Base-by-base conservation (phyloP, 2,797 vertebrate genomes). In the Darevskia mixta region DNA sequence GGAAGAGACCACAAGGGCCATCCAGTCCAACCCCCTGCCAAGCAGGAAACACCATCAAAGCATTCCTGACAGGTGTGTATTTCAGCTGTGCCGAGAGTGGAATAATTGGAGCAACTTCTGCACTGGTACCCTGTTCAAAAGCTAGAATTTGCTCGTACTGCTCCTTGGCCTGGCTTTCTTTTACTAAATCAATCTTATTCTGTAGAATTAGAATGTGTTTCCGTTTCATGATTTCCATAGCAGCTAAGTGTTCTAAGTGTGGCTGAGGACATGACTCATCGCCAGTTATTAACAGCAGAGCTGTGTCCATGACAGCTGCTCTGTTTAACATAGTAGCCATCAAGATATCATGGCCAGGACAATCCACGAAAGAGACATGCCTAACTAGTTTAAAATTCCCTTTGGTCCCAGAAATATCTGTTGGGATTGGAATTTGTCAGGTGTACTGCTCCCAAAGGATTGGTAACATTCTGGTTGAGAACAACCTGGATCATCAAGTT, bases 221-320 rank as follows among this genome's bases (percentile, higher is more conserved):
- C 96, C 99, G 96, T 97, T 99, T 99, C 99, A 99, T 99, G 97
- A 99, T 99, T 98, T 99, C 99, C 91, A 99, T 99, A 95, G 99
- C 99, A 49, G 99, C 99, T 95, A 99, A 95, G 93, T 99, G 99
- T 96, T 99, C 99, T n/a, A n/a, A n/a, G n/a, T 99, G 99, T 23
- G 99, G 99, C 95, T 99, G 99, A 92, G 99, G 99, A 93, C 99
- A 99, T n/a, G 99, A 99, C 96, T 99, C 99, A 89, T 99, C 99
- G 71, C 99, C 99, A 93, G 99, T 55, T 87, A 99, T 99, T 84
- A 99, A 96, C 71, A 99, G 97, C 49, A 99, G 97, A 89, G 99
- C 99, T 58, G 99, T 98, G 38, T 99, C 99, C 99, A 99, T 99
- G 88, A 99, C 99, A 27, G 99, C 98, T 1, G 99, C 99, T 20